Conservation (phyloP, 1,140 invertebrate species). For the Eurosta solidaginis region DNA sequence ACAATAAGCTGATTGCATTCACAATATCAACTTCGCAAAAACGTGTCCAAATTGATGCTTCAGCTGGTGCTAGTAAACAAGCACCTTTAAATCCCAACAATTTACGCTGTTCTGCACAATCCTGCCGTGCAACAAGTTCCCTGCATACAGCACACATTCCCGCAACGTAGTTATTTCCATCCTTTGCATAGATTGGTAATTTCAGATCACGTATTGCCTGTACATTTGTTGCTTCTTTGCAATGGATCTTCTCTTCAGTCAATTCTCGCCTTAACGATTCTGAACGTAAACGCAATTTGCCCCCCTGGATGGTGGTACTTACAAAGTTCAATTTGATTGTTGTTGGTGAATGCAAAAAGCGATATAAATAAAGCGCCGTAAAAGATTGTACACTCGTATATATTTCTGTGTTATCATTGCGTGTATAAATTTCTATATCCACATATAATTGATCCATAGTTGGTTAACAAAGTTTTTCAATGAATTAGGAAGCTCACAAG, state of each 20-base stretch:
- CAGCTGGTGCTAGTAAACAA: slow-evolving; percentile 80
- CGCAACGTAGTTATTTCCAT: slow-evolving; percentile 67
- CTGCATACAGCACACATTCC: slow-evolving; percentile 70
- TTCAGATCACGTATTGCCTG: slow-evolving; percentile 46
- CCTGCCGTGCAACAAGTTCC: slow-evolving; percentile 63
- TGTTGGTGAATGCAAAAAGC: slow-evolving; percentile 44
- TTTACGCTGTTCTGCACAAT: slow-evolving; percentile 59
- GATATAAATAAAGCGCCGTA: slow-evolving; percentile 48
- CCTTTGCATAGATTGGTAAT: slow-evolving; percentile 58
- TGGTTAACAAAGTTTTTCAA: background rate
- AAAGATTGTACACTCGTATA: slow-evolving; percentile 52
- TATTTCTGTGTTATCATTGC: slow-evolving; percentile 47
- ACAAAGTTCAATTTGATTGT: slow-evolving; percentile 53
- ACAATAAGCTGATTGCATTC: slow-evolving; percentile 41
- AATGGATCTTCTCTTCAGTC: slow-evolving; percentile 49
- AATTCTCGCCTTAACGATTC: slow-evolving; percentile 42
- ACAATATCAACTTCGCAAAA: slow-evolving; percentile 86
- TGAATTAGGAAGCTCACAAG: background rate
- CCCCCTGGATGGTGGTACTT: slow-evolving; percentile 30
- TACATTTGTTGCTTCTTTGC: slow-evolving; percentile 43
- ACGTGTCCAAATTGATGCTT: slow-evolving; percentile 87
- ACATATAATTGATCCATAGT: slow-evolving; percentile 56
- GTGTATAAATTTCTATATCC: slow-evolving; percentile 53
- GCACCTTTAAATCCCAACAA: slow-evolving; percentile 77
- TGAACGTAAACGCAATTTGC: slow-evolving; percentile 44